Evolutionary conservation across 2,113 vertebrate genomes (phyloP), one percentile per base, ranked within the genome.

Genomic region (Cercopithecus mona): DNA sequence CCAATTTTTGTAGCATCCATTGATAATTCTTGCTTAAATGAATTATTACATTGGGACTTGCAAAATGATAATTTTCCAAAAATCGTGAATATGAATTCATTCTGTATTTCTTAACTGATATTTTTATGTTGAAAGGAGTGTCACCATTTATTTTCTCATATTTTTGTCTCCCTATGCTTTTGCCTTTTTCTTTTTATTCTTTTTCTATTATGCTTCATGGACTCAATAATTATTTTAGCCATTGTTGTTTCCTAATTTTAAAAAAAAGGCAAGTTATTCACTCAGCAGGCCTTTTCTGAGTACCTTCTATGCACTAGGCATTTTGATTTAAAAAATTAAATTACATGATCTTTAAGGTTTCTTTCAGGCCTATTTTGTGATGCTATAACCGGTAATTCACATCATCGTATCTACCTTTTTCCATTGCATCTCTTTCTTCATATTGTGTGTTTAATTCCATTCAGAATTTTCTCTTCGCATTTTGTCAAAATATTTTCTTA

Each of bases 191-290:
- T 61, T 38, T 52, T 76, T 85, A 57, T 52, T 43, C 22, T 64
- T 38, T 43, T 66, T 66, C 43, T 11, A 61, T 2, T 45, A 64
- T 75, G 55, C 38, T 20, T 12, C 8, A 7, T 73, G 38, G 30
- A 96, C 43, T 93, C n/a, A n/a, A 90, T 72, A 90, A 82, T 79
- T 50, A 79, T 72, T 88, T 93, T 73, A 64, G 79, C 88, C 66
- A 30, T 5, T 80, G 27, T 45, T 90, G 17, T 80, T 95, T 96
- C 40, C 38, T 80, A 64, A 75, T 81, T 80, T 9, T 5, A 38
- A 88, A 91, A 94, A 94, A 95, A 52, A n/a, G 59, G 61, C 66
- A 76, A 70, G 35, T 50, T 88, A n/a, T 52, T 64, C 18, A 81
- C 14, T 95, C 20, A 87, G 48, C 0, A 20, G 75, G 30, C 48